phyloP scores from a whole-genome alignment of 1,140 invertebrate genomes.

The Zaprionus camerounensis region DNA sequence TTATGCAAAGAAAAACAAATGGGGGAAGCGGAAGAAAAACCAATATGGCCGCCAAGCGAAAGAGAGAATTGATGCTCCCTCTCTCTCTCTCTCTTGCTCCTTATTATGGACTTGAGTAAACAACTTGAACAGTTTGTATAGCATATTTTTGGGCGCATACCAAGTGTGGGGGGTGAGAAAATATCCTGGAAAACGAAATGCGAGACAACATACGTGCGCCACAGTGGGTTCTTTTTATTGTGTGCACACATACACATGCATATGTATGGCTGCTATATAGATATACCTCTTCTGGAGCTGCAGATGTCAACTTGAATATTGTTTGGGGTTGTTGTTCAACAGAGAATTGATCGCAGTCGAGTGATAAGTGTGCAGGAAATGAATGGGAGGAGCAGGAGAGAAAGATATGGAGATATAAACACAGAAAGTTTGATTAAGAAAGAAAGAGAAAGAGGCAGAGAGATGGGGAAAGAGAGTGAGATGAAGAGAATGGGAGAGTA shows the following conservation, averaged over 20 bases:
- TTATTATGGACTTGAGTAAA: constrained; percentile 49
- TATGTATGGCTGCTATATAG: background rate
- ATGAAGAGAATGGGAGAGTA: background rate
- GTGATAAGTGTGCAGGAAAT: background rate
- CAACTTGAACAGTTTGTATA: constrained; percentile 40
- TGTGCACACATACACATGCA: background rate
- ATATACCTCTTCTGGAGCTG: background rate
- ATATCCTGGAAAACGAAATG: constrained; percentile 2
- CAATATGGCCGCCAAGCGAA: constrained; percentile 47
- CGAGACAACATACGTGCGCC: constrained; percentile 5
- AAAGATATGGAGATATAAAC: background rate
- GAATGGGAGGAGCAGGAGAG: background rate
- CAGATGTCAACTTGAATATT: background rate
- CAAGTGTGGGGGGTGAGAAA: constrained; percentile 1
- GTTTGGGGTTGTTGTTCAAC: background rate
- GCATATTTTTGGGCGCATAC: constrained; percentile 41
- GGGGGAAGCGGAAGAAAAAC: constrained; percentile 30
- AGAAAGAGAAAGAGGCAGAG: background rate
- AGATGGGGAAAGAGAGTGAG: background rate
- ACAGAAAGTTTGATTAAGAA: background rate
- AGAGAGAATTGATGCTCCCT: constrained; percentile 2
- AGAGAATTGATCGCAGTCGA: background rate
- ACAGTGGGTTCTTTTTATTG: background rate
- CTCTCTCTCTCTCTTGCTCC: constrained; percentile 16
- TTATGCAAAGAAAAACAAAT: constrained; percentile 68